Percentiles rank a stretch among this genome's conserved stretches.
These are phyloP conservation scores for Hedychridium roseum DNA, from an alignment of 2,888 invertebrate species.

Conservation along the genomic window DNA sequence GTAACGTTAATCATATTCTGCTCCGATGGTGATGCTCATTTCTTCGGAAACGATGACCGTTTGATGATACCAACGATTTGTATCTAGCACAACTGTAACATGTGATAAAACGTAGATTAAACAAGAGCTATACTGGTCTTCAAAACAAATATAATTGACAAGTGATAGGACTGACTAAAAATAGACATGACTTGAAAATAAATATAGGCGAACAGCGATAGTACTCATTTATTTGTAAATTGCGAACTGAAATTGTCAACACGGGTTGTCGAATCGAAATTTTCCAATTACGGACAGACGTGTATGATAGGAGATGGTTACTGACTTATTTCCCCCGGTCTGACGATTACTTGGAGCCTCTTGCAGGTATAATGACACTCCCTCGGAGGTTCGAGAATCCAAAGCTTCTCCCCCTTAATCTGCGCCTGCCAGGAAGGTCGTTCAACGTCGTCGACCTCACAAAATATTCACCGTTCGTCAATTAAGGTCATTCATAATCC, in stretches of 20 bases:
- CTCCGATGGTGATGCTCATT: slow-evolving; percentile 95
- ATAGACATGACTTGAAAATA: no score
- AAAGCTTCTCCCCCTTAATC: slow-evolving; percentile 84
- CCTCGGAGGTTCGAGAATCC: slow-evolving; percentile 91
- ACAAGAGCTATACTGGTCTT: no score
- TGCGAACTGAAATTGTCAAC: no score
- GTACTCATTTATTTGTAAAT: no score
- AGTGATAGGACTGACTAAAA: no score
- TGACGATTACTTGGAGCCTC: slow-evolving; percentile 75
- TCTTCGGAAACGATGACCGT: slow-evolving; percentile 86
- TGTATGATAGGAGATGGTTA: no score
- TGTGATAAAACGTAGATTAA: no score
- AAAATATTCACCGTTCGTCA: no score
- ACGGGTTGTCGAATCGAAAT: no score
- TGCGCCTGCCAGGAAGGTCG: slow-evolving; percentile 98
- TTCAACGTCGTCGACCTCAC: slow-evolving; percentile 90
- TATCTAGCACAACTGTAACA: slow-evolving; percentile 87
- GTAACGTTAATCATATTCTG: slow-evolving; percentile 83
- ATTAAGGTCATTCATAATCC: no score
- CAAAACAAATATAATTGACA: slow-evolving; percentile 3
- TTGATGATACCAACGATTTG: slow-evolving; percentile 96
- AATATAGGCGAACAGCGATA: no score
- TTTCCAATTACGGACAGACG: no score
- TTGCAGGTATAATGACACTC: slow-evolving; percentile 87
- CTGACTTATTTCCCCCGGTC: slow-evolving; percentile 91